Evolutionary conservation across 2,888 invertebrate species (phyloP), one percentile per base, ranked within the genome.

Genomic region (Melinaea marsaeus): DNA sequence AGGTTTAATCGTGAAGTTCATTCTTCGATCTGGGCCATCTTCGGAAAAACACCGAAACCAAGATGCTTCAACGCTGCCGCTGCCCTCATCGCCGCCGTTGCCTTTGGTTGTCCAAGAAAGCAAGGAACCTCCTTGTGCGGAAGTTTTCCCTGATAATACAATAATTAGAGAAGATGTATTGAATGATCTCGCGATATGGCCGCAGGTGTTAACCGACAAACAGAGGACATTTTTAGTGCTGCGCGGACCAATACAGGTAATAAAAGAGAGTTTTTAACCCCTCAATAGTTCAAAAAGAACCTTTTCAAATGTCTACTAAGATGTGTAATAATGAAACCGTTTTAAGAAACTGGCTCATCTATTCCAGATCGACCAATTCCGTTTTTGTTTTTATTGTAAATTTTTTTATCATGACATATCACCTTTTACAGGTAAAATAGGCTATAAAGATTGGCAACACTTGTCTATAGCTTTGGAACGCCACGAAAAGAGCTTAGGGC

Each of bases 271-370:
- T 62, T 57, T 37, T 33, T 62, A 62, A 57, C 57, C 62, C 57
- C 48, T 13, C 11, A 55, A 64, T 66, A n/a, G 62, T 64, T 62
- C 62, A 42, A 64, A 67, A 54, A 37, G 37, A 37, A 2, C 37
- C 37, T 37, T 2, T 63, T 67, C 65, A 61, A 63, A 67, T 67
- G 57, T 13, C 13, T 65, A 59, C 59, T 62, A 59, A 51, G n/a
- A 57, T 62, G 51, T 57, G 2, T 32, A 51, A 62, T 57, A 55
- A 62, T 48, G 51, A 62, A 57, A 68, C 61, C 58, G 55, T 68
- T 68, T 63, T 55, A 65, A 63, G 66, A 69, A 63, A 61, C 61
- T 63, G 69, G 66, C 66, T 69, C 37, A 61, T 67, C 42, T 66
- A 65, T 48, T 66, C 61, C 45, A 65, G 61, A 46, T 66, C 66